Evolutionary conservation across 2,888 invertebrate species (phyloP).

Genomic region (Drosophila tripunctata): DNA sequence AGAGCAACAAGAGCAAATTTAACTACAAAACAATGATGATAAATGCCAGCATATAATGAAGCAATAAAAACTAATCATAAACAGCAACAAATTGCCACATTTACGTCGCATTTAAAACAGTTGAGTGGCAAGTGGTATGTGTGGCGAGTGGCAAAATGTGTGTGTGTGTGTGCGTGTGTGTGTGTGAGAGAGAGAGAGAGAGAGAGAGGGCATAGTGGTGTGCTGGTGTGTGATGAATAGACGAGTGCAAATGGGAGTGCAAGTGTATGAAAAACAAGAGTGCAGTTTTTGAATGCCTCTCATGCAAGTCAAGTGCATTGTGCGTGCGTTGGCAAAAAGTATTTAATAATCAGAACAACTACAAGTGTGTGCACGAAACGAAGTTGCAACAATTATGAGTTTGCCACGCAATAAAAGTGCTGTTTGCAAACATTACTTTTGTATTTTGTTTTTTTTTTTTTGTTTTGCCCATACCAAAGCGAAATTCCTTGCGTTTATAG

Average conservation of each 20-base stretch:
- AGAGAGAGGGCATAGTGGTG: neutral
- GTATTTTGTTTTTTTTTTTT: neutral
- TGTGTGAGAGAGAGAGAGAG: neutral
- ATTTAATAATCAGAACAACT: conserved; percentile 4
- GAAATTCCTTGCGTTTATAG: conserved; percentile 83
- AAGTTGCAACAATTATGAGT: neutral
- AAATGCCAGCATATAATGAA: conserved; percentile 34
- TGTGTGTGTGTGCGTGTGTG: too few relatives aligned
- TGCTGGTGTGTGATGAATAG: conserved; percentile 12
- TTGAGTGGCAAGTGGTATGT: neutral
- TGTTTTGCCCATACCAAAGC: conserved; percentile 87
- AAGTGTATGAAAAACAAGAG: conserved; percentile 14
- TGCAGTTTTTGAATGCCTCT: conserved; percentile 40
- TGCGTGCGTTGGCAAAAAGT: conserved; percentile 27
- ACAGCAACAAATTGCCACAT: conserved; percentile 36
- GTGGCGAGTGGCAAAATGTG: neutral
- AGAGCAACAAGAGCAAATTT: too few relatives aligned
- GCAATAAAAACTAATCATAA: conserved; percentile 31
- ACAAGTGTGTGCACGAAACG: too few relatives aligned
- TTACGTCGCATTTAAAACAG: conserved; percentile 18
- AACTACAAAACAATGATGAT: conserved; percentile 8
- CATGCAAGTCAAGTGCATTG: conserved; percentile 41
- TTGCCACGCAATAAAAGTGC: conserved; percentile 12
- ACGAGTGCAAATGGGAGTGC: conserved; percentile 11
- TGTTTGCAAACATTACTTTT: neutral